These are phyloP conservation scores for Pteropus rufus DNA, from an alignment of 2,797 vertebrate species.

Conservation along the genomic window DNA sequence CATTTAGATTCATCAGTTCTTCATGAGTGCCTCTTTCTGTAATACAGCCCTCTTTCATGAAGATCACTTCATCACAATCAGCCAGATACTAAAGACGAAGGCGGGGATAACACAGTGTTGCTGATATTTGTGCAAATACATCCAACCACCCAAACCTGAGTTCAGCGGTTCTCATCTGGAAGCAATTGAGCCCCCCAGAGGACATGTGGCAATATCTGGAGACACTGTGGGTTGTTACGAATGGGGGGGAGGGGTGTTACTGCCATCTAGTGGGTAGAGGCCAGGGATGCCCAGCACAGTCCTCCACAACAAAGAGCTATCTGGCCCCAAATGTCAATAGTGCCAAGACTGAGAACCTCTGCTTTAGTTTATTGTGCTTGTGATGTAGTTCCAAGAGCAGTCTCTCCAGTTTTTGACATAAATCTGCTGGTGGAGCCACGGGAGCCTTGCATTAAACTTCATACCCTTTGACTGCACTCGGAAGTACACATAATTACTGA, in stretches of 20 bases:
- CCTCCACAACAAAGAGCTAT: background rate
- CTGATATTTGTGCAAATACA: background rate
- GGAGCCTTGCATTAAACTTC: background rate
- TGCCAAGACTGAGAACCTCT: background rate
- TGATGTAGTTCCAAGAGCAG: background rate
- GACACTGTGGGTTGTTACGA: background rate
- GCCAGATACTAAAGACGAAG: slow-evolving; percentile 88
- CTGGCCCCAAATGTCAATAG: background rate
- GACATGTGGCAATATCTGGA: background rate
- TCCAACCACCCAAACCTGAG: background rate
- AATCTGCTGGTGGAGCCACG: slow-evolving; percentile 8
- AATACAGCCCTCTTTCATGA: slow-evolving; percentile 94
- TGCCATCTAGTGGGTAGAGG: background rate
- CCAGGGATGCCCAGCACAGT: background rate
- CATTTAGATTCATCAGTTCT: slow-evolving; percentile 91
- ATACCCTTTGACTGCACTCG: background rate
- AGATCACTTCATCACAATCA: slow-evolving; percentile 94
- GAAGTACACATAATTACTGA: background rate
- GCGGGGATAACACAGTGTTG: background rate
- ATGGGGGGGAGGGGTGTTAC: fast-evolving
- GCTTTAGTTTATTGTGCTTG: background rate
- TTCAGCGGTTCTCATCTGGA: background rate
- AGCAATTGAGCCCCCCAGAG: background rate
- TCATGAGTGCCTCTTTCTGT: slow-evolving; percentile 92
- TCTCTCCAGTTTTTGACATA: background rate